Percentiles rank a stretch among this genome's conserved stretches.
Evolutionary conservation across 2,113 vertebrate species (phyloP).

Genomic region (Platysteira castanea): DNA sequence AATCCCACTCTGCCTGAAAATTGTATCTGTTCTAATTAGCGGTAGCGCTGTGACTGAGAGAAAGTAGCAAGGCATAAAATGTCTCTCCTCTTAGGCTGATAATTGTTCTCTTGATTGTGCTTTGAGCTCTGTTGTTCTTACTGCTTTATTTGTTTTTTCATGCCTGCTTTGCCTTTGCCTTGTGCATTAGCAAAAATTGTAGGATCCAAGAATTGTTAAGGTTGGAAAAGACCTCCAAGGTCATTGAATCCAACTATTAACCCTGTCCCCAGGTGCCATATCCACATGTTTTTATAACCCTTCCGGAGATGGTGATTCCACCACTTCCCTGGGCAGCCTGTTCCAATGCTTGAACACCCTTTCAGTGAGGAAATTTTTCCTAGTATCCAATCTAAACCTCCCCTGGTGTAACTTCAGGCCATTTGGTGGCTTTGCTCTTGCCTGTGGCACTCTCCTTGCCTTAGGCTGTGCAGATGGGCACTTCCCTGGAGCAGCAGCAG

Average conservation of each 20-base stretch:
- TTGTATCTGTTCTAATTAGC: conserved; percentile 11
- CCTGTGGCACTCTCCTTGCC: background rate
- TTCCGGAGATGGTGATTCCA: background rate
- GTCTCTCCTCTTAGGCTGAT: background rate
- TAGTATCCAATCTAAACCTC: background rate
- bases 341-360: background rate
- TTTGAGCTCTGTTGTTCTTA: conserved; percentile 10
- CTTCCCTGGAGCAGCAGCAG: background rate
- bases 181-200: rapidly evolving
- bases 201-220: background rate
- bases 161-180: background rate
- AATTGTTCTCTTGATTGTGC: conserved; percentile 6
- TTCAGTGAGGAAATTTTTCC: background rate
- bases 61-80: conserved; percentile 6
- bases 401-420: background rate
- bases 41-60: background rate
- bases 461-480: background rate
- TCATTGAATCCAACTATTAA: background rate
- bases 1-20: conserved; percentile 5
- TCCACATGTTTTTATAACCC: background rate
- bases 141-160: background rate
- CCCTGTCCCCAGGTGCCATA: background rate
- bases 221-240: background rate
- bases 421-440: background rate
- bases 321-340: background rate